Base-by-base conservation (phyloP, 2,113 vertebrate genomes). In the Amphilophus citrinellus region DNA sequence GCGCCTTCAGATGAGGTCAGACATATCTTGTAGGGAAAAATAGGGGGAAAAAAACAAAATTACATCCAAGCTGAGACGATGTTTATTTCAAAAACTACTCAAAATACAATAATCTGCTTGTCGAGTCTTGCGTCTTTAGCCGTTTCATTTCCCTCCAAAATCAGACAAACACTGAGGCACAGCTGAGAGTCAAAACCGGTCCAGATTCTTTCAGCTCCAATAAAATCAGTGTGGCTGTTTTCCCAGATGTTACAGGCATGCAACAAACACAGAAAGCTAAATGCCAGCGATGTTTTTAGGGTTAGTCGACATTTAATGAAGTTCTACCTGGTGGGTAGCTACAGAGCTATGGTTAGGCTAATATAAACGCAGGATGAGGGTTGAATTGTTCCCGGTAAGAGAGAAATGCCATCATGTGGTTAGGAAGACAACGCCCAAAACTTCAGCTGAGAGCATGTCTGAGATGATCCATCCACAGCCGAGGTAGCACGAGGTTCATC, bases 301-400 rank as follows among this genome's bases (percentile, higher is more conserved):
- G 24, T 20, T 32, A 7, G 1, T 65, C 20, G 13, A 63, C 10
- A 17, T 17, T 6, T 17, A 37, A 39, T 22, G 10, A 39, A 18
- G 47, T 53, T 20, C 66, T n/a, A 32, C 44, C 10, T 32, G 27
- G 44, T n/a, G 27, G 66, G 10, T 73, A 30, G 47, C 66, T 32
- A 53, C 66, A 73, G 47, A 73, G 47, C 47, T n/a, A n/a, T 53
- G 47, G 44, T 14, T 32, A n/a, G 66, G 66, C 66, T 73, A 73
- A n/a, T 73, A 73, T 53, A 73, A 73, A 44, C 17, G 32, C 47
- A 56, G 68, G 47, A 53, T 5, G 18, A 53, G 27, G 24, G 1
- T 20, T 27, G 18, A 71, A 7, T 32, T 53, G 66, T 47, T 73
- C 66, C 22, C 44, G 20, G 65, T 71, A 47, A 47, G 13, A 50